Evolutionary conservation across 2,888 invertebrate genomes (phyloP).

Genomic region (Cheilosia variabilis): DNA sequence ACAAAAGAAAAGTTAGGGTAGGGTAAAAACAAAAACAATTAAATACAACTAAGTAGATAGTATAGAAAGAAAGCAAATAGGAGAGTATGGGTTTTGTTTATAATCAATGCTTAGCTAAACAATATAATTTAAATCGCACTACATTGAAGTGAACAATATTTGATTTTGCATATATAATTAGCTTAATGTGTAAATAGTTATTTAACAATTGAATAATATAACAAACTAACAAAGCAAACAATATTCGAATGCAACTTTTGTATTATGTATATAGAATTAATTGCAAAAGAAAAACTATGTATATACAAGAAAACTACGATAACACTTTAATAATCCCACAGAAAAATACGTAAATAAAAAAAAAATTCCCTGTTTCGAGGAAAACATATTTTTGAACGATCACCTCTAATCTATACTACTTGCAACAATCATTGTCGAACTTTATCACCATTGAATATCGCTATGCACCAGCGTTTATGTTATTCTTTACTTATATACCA

Average conservation of each 20-base stretch:
- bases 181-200: conserved; percentile 67
- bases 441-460: conserved; percentile 50
- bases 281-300: conserved; percentile 44
- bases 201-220: conserved; percentile 13
- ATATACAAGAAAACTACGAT: conserved; percentile 34
- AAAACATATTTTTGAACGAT: conserved; percentile 51
- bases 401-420: conserved; percentile 60
- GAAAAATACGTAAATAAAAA: neutral
- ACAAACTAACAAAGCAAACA: conserved; percentile 32
- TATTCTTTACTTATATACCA: conserved; percentile 55
- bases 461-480: conserved; percentile 69
- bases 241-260: conserved; percentile 63
- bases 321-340: conserved; percentile 44
- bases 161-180: conserved; percentile 54
- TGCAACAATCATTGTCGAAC: conserved; percentile 71
- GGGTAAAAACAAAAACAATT: conserved; percentile 30
- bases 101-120: conserved; percentile 51
- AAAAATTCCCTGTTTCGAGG: conserved; percentile 16
- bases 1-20: conserved; percentile 17
- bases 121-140: conserved; percentile 18
- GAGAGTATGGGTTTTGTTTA: conserved; percentile 28
- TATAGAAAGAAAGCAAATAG: conserved; percentile 30
- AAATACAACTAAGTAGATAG: conserved; percentile 66
- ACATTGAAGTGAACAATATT: conserved; percentile 14
- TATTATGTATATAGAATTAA: conserved; percentile 51